Evolutionary conservation across 2,797 vertebrate species (phyloP).

Genomic region (Microctenopoma stevenorrisi): DNA sequence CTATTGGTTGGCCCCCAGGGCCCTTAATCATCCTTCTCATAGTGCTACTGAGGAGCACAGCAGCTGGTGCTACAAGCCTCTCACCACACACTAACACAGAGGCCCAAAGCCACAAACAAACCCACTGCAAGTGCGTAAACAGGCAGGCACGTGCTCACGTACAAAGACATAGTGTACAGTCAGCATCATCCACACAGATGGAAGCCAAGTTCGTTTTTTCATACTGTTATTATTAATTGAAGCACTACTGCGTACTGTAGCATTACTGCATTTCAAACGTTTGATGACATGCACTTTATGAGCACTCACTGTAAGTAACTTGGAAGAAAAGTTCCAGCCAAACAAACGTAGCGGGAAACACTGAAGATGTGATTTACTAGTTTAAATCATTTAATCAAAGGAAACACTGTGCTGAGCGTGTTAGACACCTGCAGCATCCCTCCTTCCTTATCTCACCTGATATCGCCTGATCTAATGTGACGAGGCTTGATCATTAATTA

Average conservation of each 20-base stretch:
- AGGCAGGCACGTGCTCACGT: slow-evolving; percentile 4
- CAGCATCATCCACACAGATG: slow-evolving; percentile 1
- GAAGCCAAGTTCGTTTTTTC: not conserved
- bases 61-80: slow-evolving; percentile 52
- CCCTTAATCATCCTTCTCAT: slow-evolving; percentile 74
- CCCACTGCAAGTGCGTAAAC: slow-evolving; percentile 7
- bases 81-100: slow-evolving; percentile 13
- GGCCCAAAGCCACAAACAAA: slow-evolving; percentile 29
- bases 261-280: not conserved
- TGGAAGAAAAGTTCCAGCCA: not conserved
- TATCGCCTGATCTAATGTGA: not conserved
- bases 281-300: not conserved
- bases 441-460: not conserved
- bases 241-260: not conserved
- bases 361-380: not conserved
- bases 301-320: not conserved
- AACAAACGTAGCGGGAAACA: not conserved
- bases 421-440: not conserved
- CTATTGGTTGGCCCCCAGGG: slow-evolving; percentile 66
- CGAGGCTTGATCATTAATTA: not conserved
- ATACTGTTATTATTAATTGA: not conserved
- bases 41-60: slow-evolving; percentile 47
- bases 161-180: slow-evolving; percentile 3
- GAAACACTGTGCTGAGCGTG: not conserved
- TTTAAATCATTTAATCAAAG: too few relatives aligned